Conservation (phyloP, 2,888 invertebrate genomes). For the Cyclophora albipunctata region DNA sequence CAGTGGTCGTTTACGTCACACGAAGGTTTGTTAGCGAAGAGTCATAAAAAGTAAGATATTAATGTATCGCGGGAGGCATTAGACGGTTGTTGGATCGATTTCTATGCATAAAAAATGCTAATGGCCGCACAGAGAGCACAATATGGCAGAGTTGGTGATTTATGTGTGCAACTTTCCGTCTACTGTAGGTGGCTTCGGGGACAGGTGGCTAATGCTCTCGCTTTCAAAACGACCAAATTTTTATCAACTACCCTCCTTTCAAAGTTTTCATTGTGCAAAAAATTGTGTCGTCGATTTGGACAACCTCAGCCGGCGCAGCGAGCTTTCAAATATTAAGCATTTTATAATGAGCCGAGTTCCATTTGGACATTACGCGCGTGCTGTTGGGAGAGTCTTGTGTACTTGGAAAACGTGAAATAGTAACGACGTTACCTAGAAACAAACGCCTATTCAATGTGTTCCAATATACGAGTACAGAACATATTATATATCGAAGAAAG, state of each 20-base stretch:
- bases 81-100: slow-evolving; percentile 71
- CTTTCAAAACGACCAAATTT: slow-evolving; percentile 6
- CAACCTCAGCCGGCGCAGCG: neutral
- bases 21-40: slow-evolving; percentile 69
- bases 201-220: slow-evolving; percentile 26
- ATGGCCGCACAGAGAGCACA: slow-evolving; percentile 63
- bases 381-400: too few species aligned
- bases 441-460: too few species aligned
- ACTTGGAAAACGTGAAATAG: too few species aligned
- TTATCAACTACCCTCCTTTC: slow-evolving; percentile 7
- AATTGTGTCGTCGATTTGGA: neutral
- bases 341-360: too few species aligned
- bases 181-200: slow-evolving; percentile 32
- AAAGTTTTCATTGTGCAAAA: neutral
- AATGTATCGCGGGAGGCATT: slow-evolving; percentile 76
- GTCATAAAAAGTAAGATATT: slow-evolving; percentile 76
- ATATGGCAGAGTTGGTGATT: slow-evolving; percentile 60
- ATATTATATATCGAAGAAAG: too few species aligned
- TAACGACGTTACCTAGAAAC: too few species aligned
- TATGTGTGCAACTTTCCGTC: slow-evolving; percentile 61
- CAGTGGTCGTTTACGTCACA: slow-evolving; percentile 32
- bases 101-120: slow-evolving; percentile 75
- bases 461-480: too few species aligned
- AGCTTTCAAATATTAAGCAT: too few species aligned
- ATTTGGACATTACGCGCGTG: too few species aligned